Base-by-base conservation (phyloP, 2,113 vertebrate genomes). In the Nansenia antarctica region DNA sequence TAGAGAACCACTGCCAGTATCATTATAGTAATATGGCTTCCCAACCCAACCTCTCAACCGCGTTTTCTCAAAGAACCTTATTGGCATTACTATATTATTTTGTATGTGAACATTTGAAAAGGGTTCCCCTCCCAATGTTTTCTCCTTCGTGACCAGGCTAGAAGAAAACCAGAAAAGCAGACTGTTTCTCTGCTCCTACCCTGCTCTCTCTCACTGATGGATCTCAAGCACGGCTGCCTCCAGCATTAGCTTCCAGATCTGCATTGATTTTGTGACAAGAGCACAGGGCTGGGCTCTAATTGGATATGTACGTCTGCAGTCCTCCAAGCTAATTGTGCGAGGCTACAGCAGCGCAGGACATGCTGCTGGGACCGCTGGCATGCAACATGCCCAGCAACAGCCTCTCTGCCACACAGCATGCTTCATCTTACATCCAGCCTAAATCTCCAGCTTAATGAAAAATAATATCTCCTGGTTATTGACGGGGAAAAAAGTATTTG, bases 261-360 rank as follows among this genome's bases (percentile, higher is more conserved):
- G 70, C 67, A 89, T 88, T 71, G 87, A 90, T 88, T 89, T 83
- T 84, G 65, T 85, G 84, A 79, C 86, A 86, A 81, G 83, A 32
- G 65, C 72, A 78, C 75, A 18, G 45, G 55, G 31, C 74, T 73
- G 24, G 12, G 67, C 57, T 76, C 79, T 84, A 85, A 83, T 69
- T 64, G 67, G 57, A 47, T 70, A 49, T 65, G 80, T 79, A 72
- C 75, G 69, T 76, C 74, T 64, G 71, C 60, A 76, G 79, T 75
- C 49, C 39, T 79, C 68, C 29, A 2, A 64, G 67, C 75, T 82
- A 84, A 85, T 74, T 83, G 76, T 65, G 35, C 37, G 24, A 70
- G 62, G 64, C 59, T 35, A 24, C n/a, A 39, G 60, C 64, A 73
- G 65, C 74, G 73, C 54, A 32, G 60, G 31, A 64, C 9, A 5